Base-by-base conservation (phyloP, 1,140 invertebrate species). In the Pseudomyrmex flavicornis region DNA sequence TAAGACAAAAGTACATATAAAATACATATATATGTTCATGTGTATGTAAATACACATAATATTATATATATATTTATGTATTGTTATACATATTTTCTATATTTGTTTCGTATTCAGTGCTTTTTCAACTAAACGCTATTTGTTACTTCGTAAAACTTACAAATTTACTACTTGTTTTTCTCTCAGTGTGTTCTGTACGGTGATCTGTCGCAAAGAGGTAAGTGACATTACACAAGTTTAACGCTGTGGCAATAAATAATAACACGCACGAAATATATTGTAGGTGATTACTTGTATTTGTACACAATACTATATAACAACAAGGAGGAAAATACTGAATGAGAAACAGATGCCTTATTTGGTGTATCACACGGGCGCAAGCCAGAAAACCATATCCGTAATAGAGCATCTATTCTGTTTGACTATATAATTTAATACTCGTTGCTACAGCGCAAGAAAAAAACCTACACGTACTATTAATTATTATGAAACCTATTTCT, bases 241-340 rank as follows among this genome's bases (percentile, higher is more conserved):
- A 10, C 26, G 48, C 1, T 44, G 3, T 3, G 17, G 17, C 15
- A 59, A 20, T 44, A 66, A 68, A 56, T 66, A 76, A 75, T 8
- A 65, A 68, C 35, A 35, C 17, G 50, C 50, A 77, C 12, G 2
- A 77, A 15, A 22, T 72, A 66, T 8, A 70, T 50, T 46, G 54
- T 74, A 84, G 62, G 72, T 68, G 73, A 85, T 89, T 89, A 89
- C 50, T 91, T 92, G 65, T 92, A 91, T 92, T 92, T 90, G 72
- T 91, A 89, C 88, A 91, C 83, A 92, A 88, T 92, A 90, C 86
- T 89, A 85, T 83, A 90, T 92, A 91, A 91, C 89, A 92, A 92
- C 88, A 92, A 92, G 85, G 35, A 35, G 35, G 82, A 88, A 91
- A 92, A 92, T 92, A 92, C 92, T 92, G 92, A 92, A 92, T 91